phyloP scores from a whole-genome alignment of 1,140 invertebrate genomes.

The Teleogryllus occipitalis region DNA sequence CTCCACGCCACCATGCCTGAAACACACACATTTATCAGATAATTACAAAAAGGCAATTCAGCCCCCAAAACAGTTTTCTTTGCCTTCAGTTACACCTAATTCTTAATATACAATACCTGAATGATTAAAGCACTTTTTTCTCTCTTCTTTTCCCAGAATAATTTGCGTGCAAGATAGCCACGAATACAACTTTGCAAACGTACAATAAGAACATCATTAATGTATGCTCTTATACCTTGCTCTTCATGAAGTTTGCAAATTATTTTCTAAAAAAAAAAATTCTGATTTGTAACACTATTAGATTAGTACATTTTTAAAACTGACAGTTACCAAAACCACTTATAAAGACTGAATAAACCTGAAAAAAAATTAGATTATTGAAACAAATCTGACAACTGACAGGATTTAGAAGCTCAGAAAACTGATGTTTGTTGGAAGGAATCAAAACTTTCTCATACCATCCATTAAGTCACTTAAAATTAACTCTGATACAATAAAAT shows the following conservation, averaged over 20 bases:
- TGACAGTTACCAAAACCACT: too few relatives aligned
- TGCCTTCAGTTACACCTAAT: neutral
- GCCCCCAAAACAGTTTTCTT: neutral
- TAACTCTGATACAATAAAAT: too few relatives aligned
- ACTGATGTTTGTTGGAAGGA: too few relatives aligned
- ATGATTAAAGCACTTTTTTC: neutral
- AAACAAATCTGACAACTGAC: too few relatives aligned
- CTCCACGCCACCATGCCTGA: slow-evolving; percentile 57
- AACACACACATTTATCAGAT: slow-evolving; percentile 18
- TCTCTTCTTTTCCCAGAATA: slow-evolving; percentile 29
- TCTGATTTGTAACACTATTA: neutral
- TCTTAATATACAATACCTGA: neutral
- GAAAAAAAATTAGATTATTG: too few relatives aligned
- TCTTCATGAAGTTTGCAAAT: too few relatives aligned
- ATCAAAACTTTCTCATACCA: too few relatives aligned
- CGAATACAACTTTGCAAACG: slow-evolving; percentile 52
- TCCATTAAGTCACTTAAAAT: too few relatives aligned
- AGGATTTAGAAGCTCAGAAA: too few relatives aligned
- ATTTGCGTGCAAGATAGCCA: slow-evolving; percentile 53
- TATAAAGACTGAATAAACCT: too few relatives aligned
- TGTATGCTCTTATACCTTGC: neutral
- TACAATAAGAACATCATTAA: slow-evolving; percentile 35
- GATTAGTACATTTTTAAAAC: too few relatives aligned
- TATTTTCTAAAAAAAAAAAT: too few relatives aligned
- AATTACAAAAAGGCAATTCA: neutral